Evolutionary conservation across 2,113 vertebrate species (phyloP).

Genomic region (Arizona elegans): DNA sequence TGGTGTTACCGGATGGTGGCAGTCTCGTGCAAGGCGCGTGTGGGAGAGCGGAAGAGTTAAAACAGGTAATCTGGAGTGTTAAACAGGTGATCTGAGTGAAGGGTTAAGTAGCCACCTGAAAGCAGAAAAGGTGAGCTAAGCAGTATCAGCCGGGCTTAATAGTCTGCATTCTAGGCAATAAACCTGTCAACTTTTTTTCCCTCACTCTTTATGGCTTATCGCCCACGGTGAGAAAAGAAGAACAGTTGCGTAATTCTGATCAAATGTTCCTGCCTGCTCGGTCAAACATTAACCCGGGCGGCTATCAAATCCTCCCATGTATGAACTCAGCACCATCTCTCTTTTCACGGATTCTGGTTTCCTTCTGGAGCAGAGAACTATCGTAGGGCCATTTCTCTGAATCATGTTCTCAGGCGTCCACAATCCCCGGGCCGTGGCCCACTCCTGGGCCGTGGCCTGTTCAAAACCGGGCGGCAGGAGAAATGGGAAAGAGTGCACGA

Average conservation of each 20-base stretch:
- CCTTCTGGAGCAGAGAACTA: neutral
- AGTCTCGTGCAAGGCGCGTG: neutral
- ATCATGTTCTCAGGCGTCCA: neutral
- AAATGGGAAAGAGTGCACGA: too few relatives aligned
- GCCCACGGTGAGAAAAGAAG: slow-evolving; percentile 22
- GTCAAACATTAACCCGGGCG: neutral
- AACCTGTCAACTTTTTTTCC: slow-evolving; percentile 26
- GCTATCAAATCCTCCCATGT: neutral
- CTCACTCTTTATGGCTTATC: slow-evolving; percentile 26
- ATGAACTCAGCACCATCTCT: neutral
- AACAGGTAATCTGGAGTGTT: too few relatives aligned
- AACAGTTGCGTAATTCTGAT: slow-evolving; percentile 20
- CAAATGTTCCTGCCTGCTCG: neutral
- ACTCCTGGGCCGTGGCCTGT: too few relatives aligned
- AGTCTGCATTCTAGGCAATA: neutral
- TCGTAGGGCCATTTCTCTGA: neutral
- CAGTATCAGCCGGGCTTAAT: neutral
- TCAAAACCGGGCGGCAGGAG: too few relatives aligned
- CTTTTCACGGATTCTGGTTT: neutral
- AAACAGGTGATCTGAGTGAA: neutral
- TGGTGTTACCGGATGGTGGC: neutral
- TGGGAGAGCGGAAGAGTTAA: too few relatives aligned
- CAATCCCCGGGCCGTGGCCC: too few relatives aligned
- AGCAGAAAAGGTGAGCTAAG: slow-evolving; percentile 13
- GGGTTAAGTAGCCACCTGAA: neutral